These are phyloP conservation scores for Styela plicata DNA, from an alignment of 23 tunicate species.

Conservation along the genomic window DNA sequence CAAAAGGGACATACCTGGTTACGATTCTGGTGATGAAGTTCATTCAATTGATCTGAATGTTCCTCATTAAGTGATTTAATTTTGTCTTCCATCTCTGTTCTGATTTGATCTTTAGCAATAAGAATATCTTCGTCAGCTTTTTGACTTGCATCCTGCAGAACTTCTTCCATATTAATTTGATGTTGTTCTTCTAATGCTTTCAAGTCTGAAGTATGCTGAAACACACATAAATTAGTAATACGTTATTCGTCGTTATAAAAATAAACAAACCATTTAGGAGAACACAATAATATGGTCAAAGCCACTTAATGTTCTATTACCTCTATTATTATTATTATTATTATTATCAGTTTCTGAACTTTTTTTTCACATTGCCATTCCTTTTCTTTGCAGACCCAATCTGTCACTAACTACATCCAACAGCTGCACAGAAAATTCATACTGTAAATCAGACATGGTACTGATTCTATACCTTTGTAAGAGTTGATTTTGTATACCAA, in stretches of 20 bases:
- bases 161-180: constrained; percentile 1
- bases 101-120: background rate
- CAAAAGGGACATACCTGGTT: too few relatives aligned
- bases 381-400: too few relatives aligned
- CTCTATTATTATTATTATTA: too few relatives aligned
- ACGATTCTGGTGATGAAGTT: constrained; percentile 78
- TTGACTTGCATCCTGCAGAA: constrained; percentile 13
- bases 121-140: background rate
- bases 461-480: too few relatives aligned
- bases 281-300: background rate
- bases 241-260: background rate
- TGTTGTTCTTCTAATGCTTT: constrained; percentile 5
- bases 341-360: too few relatives aligned
- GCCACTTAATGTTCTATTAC: too few relatives aligned
- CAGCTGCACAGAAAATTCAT: too few relatives aligned
- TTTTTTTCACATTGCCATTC: too few relatives aligned
- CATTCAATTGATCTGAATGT: constrained; percentile 71
- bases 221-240: too few relatives aligned
- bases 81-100: constrained; percentile 27
- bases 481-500: too few relatives aligned
- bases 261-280: background rate
- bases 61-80: constrained; percentile 31
- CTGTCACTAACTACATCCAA: too few relatives aligned
- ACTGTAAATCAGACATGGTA: too few relatives aligned
- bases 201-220: background rate